Conservation (phyloP, 2,888 invertebrate species). For the Ptychoptera albimana region DNA sequence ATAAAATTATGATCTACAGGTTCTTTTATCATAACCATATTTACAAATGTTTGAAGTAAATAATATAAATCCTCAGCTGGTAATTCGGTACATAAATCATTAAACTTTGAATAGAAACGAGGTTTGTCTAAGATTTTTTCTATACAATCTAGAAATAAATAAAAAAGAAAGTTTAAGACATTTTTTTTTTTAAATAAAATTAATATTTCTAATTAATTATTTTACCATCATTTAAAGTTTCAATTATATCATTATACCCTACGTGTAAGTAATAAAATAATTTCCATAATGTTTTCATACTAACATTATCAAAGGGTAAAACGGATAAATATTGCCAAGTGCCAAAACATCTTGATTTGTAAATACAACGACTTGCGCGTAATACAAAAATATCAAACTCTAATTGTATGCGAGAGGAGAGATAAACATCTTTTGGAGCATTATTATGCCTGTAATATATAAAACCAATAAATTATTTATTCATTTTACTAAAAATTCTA, state of each 20-base stretch:
- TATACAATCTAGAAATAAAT: slow-evolving; percentile 29
- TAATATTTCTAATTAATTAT: slow-evolving; percentile 4
- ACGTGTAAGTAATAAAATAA: slow-evolving; percentile 45
- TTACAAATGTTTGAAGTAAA: slow-evolving; percentile 59
- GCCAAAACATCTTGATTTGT: slow-evolving; percentile 52
- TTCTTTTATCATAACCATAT: slow-evolving; percentile 54
- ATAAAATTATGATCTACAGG: slow-evolving; percentile 47
- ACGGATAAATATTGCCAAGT: slow-evolving; percentile 72
- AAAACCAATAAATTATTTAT: background rate
- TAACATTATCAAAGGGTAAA: slow-evolving; percentile 47
- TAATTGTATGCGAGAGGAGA: slow-evolving; percentile 42
- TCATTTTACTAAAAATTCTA: background rate
- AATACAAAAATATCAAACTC: slow-evolving; percentile 61
- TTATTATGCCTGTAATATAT: slow-evolving; percentile 19
- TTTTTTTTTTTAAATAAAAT: slow-evolving; percentile 8
- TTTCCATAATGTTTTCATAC: slow-evolving; percentile 43
- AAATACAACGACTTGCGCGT: slow-evolving; percentile 49
- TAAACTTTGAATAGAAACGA: slow-evolving; percentile 38
- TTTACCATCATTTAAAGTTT: slow-evolving; percentile 6
- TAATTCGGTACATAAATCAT: slow-evolving; percentile 44
- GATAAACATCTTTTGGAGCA: slow-evolving; percentile 29
- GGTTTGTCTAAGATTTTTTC: slow-evolving; percentile 30
- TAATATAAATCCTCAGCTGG: slow-evolving; percentile 61
- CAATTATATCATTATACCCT: slow-evolving; percentile 29
- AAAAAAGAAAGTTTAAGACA: slow-evolving; percentile 5